A percentile compares a stretch with the other conserved stretches of the same genome.
These are phyloP conservation scores for Mizuhopecten yessoensis DNA, from an alignment of 1,140 invertebrate species.

Conservation along the genomic window DNA sequence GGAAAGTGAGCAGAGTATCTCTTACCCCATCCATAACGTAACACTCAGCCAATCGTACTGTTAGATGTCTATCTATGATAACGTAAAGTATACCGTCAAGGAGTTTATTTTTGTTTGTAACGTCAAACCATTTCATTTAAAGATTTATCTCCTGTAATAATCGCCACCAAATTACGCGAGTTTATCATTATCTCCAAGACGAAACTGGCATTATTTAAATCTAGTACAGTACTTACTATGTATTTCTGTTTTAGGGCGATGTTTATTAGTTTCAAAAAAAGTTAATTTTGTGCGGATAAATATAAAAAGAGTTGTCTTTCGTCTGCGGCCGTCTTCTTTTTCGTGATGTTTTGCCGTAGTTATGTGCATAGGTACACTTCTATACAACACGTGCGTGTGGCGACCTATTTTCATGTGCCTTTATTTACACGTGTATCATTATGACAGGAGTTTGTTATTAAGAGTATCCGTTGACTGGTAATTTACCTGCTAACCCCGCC, in stretches of 20 bases:
- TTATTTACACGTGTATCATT: not conserved
- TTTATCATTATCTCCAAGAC: not conserved
- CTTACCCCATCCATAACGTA: not conserved
- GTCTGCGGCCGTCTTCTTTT: too few species aligned
- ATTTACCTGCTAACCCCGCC: conserved; percentile 23
- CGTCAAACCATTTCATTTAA: not conserved
- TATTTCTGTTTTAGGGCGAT: too few species aligned
- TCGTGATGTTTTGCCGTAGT: too few species aligned
- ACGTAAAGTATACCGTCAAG: not conserved
- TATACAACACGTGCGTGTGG: too few species aligned
- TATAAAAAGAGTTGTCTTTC: too few species aligned
- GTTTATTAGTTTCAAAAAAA: too few species aligned
- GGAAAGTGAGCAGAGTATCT: not conserved
- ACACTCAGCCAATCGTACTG: not conserved
- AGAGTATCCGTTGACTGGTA: not conserved
- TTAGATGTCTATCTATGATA: conserved; percentile 15
- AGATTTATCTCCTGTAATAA: not conserved
- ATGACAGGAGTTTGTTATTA: conserved; percentile 10
- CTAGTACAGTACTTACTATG: too few species aligned
- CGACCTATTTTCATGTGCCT: not conserved
- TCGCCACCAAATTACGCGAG: not conserved
- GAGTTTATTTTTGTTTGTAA: conserved; percentile 1
- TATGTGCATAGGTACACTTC: too few species aligned
- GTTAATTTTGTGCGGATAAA: too few species aligned
- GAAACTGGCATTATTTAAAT: too few species aligned